Conservation (phyloP, 92 coral and sea anemone genomes). For the Parazoanthus swiftii region DNA sequence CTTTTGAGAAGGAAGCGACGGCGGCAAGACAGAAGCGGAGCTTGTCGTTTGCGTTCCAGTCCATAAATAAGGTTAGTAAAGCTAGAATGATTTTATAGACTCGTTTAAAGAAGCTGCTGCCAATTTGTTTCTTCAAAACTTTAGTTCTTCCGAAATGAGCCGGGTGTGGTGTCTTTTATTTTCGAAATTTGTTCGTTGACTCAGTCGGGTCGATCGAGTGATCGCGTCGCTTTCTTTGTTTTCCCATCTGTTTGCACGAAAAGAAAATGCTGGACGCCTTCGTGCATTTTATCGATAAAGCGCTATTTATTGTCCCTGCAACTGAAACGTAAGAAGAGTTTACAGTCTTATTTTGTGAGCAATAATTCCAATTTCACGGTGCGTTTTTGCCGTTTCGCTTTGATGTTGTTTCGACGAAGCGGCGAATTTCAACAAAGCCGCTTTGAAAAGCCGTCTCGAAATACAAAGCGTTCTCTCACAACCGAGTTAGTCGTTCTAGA, state of each 20-base stretch:
- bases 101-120: not conserved
- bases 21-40: not conserved
- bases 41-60: not conserved
- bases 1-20: constrained; percentile 8
- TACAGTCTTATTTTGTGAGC: not conserved
- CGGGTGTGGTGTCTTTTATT: not conserved
- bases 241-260: constrained; percentile 19
- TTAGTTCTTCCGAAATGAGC: not conserved
- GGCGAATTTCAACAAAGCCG: constrained; percentile 25
- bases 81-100: not conserved
- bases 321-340: not conserved
- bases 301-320: not conserved
- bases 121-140: not conserved
- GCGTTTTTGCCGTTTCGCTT: constrained; percentile 21
- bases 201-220: not conserved
- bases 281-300: constrained; percentile 1
- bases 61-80: constrained; percentile 4
- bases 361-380: not conserved
- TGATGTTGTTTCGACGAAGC: not conserved
- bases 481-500: not conserved
- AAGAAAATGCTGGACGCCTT: not conserved
- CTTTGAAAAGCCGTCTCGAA: not conserved
- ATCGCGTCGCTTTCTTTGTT: constrained; percentile 25
- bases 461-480: not conserved
- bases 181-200: not conserved